Evolutionary conservation across 2,888 invertebrate genomes (phyloP).

Genomic region (Xylocampa areola): DNA sequence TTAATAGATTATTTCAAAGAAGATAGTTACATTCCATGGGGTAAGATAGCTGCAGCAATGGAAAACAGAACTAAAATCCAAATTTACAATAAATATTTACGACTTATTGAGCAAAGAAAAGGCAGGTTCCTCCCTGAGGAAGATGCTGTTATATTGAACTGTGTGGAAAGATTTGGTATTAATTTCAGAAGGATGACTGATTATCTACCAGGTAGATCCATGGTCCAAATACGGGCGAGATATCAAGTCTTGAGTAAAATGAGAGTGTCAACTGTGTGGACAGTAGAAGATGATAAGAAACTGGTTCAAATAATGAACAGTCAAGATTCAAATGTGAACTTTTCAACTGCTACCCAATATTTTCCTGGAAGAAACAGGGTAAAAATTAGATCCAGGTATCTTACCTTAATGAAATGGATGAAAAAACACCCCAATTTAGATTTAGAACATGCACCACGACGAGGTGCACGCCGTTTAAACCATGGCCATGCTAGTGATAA

Average conservation of each 20-base stretch:
- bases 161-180: conserved; percentile 90
- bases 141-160: conserved; percentile 91
- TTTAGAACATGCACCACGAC: conserved; percentile 78
- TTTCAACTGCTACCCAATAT: conserved; percentile 82
- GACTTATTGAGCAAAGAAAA: conserved; percentile 83
- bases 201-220: conserved; percentile 91
- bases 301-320: conserved; percentile 88
- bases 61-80: conserved; percentile 91
- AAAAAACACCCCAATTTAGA: conserved; percentile 81
- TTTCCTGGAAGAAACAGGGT: conserved; percentile 89
- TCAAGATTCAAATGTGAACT: conserved; percentile 78
- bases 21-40: conserved; percentile 93
- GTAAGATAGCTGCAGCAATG: conserved; percentile 91
- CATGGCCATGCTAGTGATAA: conserved; percentile 71
- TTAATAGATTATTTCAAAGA: conserved; percentile 91
- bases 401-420: conserved; percentile 87
- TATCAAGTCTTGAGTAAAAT: conserved; percentile 86
- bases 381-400: conserved; percentile 90
- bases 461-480: conserved; percentile 71
- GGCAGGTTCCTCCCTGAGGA: conserved; percentile 92
- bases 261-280: conserved; percentile 88
- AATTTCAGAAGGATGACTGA: conserved; percentile 90
- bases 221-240: conserved; percentile 90
- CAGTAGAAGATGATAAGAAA: conserved; percentile 90
- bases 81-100: conserved; percentile 90